Percentiles rank a stretch among this genome's conserved stretches.
These are phyloP conservation scores for Spodoptera frugiperda DNA, from an alignment of 1,140 invertebrate species.

Conservation along the genomic window DNA sequence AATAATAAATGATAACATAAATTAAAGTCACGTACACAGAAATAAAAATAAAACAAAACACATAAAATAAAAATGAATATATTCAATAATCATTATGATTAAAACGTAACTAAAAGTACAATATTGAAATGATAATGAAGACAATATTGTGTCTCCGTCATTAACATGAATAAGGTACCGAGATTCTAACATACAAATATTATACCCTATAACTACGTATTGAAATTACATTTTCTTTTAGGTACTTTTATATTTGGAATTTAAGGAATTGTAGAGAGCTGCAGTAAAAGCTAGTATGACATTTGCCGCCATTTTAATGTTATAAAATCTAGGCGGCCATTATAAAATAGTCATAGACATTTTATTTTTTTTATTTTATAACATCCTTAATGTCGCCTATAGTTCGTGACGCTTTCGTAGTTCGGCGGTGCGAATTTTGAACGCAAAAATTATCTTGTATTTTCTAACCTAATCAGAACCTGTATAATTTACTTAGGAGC, in stretches of 20 bases:
- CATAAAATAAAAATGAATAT: constrained; percentile 86
- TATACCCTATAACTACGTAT: constrained; percentile 61
- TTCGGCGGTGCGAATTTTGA: constrained; percentile 77
- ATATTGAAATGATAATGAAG: constrained; percentile 70
- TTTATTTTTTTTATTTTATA: constrained; percentile 41
- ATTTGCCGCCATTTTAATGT: constrained; percentile 40
- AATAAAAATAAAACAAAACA: constrained; percentile 82
- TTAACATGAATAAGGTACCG: constrained; percentile 71
- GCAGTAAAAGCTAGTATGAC: constrained; percentile 51
- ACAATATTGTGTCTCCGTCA: constrained; percentile 63
- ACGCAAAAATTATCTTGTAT: constrained; percentile 59
- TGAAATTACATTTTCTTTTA: constrained; percentile 68
- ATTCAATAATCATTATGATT: constrained; percentile 82
- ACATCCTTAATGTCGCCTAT: constrained; percentile 52
- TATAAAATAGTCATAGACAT: constrained; percentile 50
- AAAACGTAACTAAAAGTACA: constrained; percentile 80
- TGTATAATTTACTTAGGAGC: constrained; percentile 86
- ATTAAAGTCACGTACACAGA: constrained; percentile 62
- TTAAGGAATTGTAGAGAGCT: constrained; percentile 74
- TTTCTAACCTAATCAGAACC: constrained; percentile 86
- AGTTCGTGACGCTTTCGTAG: constrained; percentile 72
- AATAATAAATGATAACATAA: constrained; percentile 48
- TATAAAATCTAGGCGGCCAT: constrained; percentile 41
- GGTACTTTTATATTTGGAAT: constrained; percentile 64
- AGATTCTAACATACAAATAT: constrained; percentile 78